These are phyloP conservation scores for Adelges cooleyi DNA, from an alignment of 1,140 invertebrate genomes.

Conservation along the genomic window DNA sequence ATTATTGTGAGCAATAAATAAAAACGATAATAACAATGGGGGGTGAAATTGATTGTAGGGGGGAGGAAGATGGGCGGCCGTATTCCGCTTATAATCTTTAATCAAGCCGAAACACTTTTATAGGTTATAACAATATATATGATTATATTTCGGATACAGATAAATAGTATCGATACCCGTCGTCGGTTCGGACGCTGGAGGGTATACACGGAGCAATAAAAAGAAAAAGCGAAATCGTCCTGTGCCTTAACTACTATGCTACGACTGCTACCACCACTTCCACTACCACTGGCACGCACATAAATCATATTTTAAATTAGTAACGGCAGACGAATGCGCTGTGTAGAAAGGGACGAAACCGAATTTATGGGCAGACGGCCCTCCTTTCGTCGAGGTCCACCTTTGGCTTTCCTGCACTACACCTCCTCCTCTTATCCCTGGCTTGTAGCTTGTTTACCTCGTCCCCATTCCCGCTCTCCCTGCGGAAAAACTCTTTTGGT, in stretches of 20 bases:
- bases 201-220: slow-evolving; percentile 12
- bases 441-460: neutral
- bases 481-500: slow-evolving; percentile 25
- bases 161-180: slow-evolving; percentile 16
- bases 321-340: slow-evolving; percentile 15
- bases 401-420: neutral
- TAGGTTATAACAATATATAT: slow-evolving; percentile 23
- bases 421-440: no score
- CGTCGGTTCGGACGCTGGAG: neutral
- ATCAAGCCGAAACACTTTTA: slow-evolving; percentile 22
- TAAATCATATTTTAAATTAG: slow-evolving; percentile 29
- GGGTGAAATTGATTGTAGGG: no score
- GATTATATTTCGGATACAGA: slow-evolving; percentile 4
- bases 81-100: no score
- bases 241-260: slow-evolving; percentile 20
- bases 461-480: neutral
- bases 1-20: no score
- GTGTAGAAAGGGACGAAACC: neutral
- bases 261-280: no score
- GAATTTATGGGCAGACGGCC: slow-evolving; percentile 12
- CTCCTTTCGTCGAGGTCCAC: neutral
- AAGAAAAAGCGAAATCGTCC: slow-evolving; percentile 28
- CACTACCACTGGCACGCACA: no score
- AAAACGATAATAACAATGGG: no score
- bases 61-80: no score